These are phyloP conservation scores for Chloroceryle aenea DNA, from an alignment of 2,113 vertebrate genomes.

Conservation along the genomic window DNA sequence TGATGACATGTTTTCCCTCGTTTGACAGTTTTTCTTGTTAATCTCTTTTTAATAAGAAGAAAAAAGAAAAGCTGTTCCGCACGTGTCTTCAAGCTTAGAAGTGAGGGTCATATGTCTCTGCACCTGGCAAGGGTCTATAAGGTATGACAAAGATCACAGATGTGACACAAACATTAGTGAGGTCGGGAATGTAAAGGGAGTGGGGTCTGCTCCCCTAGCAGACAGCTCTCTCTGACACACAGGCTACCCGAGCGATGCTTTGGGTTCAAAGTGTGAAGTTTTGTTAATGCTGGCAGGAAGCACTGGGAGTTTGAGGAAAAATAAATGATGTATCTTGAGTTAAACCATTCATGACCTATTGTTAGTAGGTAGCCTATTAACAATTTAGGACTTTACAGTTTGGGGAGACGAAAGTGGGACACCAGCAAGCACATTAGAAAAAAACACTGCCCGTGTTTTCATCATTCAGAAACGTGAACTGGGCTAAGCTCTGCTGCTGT, in stretches of 20 bases:
- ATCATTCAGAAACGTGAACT: not conserved
- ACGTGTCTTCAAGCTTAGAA: not conserved
- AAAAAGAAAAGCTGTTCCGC: not conserved
- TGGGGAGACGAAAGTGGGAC: not conserved
- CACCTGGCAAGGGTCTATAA: not conserved
- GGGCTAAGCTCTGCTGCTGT: not conserved
- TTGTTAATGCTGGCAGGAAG: not conserved
- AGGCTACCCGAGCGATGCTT: not conserved
- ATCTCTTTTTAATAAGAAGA: slow-evolving; percentile 1
- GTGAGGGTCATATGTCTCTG: slow-evolving; percentile 4
- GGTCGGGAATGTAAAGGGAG: not conserved
- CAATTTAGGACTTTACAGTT: not conserved
- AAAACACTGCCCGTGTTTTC: not conserved
- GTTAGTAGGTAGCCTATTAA: slow-evolving; percentile 2
- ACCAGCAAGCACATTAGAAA: not conserved
- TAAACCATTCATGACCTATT: slow-evolving; percentile 1
- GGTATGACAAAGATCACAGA: not conserved
- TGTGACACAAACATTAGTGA: not conserved
- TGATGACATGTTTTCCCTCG: not conserved
- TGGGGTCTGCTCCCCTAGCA: not conserved
- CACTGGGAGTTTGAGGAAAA: not conserved
- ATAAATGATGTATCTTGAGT: not conserved
- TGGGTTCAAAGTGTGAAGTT: not conserved
- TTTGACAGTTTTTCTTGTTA: slow-evolving; percentile 1
- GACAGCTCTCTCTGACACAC: not conserved